These are phyloP conservation scores for Parnassius smintheus DNA, from an alignment of 2,888 invertebrate species.

Conservation along the genomic window DNA sequence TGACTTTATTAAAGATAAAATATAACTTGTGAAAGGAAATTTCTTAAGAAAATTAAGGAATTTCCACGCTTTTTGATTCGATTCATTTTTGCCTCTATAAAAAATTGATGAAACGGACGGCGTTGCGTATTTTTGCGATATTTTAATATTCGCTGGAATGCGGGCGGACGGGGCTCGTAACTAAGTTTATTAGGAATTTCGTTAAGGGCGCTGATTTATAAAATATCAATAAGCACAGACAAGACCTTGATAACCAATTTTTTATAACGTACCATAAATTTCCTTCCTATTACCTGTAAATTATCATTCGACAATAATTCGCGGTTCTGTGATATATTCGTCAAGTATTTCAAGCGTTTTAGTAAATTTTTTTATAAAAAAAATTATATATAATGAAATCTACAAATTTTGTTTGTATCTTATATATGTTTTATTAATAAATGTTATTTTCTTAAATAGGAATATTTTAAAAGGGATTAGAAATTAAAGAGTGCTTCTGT, in stretches of 20 bases:
- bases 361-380: too few species aligned
- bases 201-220: constrained; percentile 29
- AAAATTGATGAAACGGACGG: constrained; percentile 57
- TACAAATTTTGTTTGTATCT: too few species aligned
- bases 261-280: neutral
- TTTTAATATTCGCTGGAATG: constrained; percentile 51
- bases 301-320: too few species aligned
- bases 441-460: too few species aligned
- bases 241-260: neutral
- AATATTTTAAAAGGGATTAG: too few species aligned
- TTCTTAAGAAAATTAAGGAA: constrained; percentile 70
- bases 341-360: too few species aligned
- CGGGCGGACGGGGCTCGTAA: constrained; percentile 40
- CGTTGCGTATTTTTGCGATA: constrained; percentile 45
- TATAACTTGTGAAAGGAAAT: constrained; percentile 49
- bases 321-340: too few species aligned
- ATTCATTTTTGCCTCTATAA: constrained; percentile 47
- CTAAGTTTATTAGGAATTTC: constrained; percentile 52
- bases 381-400: too few species aligned
- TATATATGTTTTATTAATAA: too few species aligned
- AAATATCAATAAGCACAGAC: constrained; percentile 29
- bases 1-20: constrained; percentile 53
- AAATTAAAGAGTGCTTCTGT: too few species aligned
- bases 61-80: constrained; percentile 60
- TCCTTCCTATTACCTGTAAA: neutral